Conservation (phyloP, 30 jellyfish, hydroid and myxozoan genomes). For the Aurelia sp. region DNA sequence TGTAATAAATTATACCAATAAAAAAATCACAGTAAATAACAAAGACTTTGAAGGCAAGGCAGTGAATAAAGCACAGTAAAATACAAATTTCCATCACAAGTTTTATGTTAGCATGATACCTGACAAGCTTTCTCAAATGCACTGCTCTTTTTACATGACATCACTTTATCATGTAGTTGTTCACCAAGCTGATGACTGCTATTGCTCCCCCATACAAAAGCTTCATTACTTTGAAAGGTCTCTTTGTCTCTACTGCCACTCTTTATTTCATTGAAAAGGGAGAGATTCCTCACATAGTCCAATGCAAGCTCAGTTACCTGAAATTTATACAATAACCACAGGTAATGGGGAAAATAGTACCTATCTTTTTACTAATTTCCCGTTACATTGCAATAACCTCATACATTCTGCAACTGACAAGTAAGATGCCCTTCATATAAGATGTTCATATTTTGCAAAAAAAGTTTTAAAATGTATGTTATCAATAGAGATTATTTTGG, state of each 20-base stretch:
- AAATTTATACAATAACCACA: neutral
- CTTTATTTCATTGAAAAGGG: conserved; percentile 39
- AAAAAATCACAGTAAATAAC: no score
- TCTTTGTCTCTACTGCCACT: conserved; percentile 16
- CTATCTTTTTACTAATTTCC: no score
- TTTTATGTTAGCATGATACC: conserved; percentile 27
- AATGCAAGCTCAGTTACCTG: conserved; percentile 61
- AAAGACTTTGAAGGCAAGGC: neutral
- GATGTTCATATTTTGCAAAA: no score
- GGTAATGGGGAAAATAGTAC: no score
- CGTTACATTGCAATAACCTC: neutral
- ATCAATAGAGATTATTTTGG: no score
- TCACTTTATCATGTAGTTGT: conserved; percentile 82
- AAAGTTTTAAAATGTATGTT: no score
- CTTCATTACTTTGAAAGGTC: conserved; percentile 40
- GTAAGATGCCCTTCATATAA: neutral
- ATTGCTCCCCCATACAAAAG: conserved; percentile 98
- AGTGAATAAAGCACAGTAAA: neutral
- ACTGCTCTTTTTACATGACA: conserved; percentile 80
- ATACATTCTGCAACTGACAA: neutral
- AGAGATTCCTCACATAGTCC: conserved; percentile 52
- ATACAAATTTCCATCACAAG: no score
- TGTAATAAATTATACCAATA: no score
- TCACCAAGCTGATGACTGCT: conserved; percentile 97
- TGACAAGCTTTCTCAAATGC: conserved; percentile 81